Base-by-base conservation (phyloP, 1,140 invertebrate genomes). In the Listronotus oregonensis region DNA sequence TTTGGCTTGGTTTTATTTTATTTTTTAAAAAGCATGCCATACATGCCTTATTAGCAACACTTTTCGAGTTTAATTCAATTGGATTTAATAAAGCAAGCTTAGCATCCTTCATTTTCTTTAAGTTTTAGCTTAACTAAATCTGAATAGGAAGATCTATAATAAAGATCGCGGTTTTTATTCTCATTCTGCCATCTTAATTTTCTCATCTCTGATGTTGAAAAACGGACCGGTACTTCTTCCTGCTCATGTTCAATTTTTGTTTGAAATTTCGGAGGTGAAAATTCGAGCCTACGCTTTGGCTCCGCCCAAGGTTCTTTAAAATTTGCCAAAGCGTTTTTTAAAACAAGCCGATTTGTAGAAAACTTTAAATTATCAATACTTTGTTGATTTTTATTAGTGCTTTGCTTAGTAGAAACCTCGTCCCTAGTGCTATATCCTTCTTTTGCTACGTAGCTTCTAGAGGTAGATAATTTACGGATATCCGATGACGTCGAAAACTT, bases 101-200 rank as follows among this genome's bases (percentile, higher is more conserved):
- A 3, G 17, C 5, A 1, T 54, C 32, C n/a, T 40, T 12, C 6
- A 12, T 12, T 27, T 21, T 63, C 39, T 63, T 63, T 42, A 6
- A 63, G 31, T 10, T 54, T 63, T 3, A 52, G 27, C 43, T 63
- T 63, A 4, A 63, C 34, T 8, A 63, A 46, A 46, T 63, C 60
- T 1, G 60, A 63, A 27, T 63, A 63, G 10, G 39, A 63, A 8
- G 50, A n/a, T 42, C 31, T 52, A 40, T 63, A 63, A 44, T 44
- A 46, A n/a, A 15, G 60, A 49, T 10, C 43, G 18, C 17, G 27
- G 18, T 31, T 32, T 6, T 15, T n/a, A 42, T 63, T 63, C 34
- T 52, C 39, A 9, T 52, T 21, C 21, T 54, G 27, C 27, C 34
- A 54, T 32, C 60, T 15, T 15, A 44, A 1, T 47, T n/a, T 44